phyloP scores from a whole-genome alignment of 2,113 vertebrate species.

The Esox niger region DNA sequence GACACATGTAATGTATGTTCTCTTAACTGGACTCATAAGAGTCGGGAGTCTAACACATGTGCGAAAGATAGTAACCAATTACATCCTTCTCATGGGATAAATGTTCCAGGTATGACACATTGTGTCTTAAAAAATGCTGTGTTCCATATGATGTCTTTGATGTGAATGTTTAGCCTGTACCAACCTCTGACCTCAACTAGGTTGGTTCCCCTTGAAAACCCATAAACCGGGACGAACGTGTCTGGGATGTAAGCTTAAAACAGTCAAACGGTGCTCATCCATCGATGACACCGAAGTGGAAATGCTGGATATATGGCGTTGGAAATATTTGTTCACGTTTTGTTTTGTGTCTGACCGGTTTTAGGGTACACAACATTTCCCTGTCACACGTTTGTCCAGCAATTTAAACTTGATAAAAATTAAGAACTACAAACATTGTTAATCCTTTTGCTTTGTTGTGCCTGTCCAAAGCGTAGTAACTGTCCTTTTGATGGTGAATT shows the following conservation, averaged over 20 bases:
- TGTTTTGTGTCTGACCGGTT: neutral
- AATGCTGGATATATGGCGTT: neutral
- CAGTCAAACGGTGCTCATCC: neutral
- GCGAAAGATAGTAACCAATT: neutral
- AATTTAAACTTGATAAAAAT: no score
- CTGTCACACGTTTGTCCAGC: no score
- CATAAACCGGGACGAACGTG: slow-evolving; percentile 3
- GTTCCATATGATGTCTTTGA: no score
- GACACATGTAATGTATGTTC: neutral
- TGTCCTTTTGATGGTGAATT: no score
- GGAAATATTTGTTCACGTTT: neutral
- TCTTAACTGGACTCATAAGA: neutral
- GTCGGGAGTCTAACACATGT: neutral
- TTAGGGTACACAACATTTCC: no score
- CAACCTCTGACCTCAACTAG: neutral
- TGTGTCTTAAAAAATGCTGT: no score
- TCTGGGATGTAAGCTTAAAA: slow-evolving; percentile 18
- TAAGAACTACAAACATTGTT: no score
- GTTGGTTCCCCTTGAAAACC: slow-evolving; percentile 4
- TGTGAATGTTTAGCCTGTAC: no score
- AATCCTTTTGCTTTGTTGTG: no score
- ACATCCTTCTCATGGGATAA: neutral
- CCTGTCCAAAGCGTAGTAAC: no score
- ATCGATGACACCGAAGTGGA: neutral
- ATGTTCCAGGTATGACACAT: neutral